A percentile compares a stretch with the other conserved stretches of the same genome.
Conservation (phyloP, 1,140 invertebrate genomes). For the Plodia interpunctella region DNA sequence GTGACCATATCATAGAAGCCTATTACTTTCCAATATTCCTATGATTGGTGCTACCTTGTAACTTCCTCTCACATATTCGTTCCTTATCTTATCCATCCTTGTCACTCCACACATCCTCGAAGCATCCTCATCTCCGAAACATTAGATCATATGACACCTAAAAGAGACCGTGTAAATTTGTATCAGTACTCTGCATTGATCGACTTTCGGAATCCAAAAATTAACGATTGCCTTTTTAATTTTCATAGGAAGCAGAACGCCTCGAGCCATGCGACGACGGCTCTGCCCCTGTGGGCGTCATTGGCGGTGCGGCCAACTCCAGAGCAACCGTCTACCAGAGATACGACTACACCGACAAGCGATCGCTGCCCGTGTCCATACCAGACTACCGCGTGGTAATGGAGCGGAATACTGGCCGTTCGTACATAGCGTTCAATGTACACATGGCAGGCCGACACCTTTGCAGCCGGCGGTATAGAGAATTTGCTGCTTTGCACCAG, state of each 20-base stretch:
- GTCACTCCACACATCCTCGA: no score
- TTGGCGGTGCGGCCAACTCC: constrained; percentile 61
- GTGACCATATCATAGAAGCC: no score
- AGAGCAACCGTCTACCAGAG: constrained; percentile 58
- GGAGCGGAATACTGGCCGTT: constrained; percentile 87
- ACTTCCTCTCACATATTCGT: no score
- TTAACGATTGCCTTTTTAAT: neutral
- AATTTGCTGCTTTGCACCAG: constrained; percentile 94
- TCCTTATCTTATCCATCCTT: no score
- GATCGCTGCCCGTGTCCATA: constrained; percentile 98
- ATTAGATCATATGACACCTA: no score
- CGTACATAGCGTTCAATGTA: constrained; percentile 98
- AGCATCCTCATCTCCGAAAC: no score
- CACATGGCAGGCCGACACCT: constrained; percentile 99
- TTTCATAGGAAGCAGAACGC: constrained; percentile 85
- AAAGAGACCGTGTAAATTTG: no score
- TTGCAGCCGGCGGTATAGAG: constrained; percentile 96
- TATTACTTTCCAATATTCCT: no score
- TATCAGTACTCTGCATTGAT: no score
- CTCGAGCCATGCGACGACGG: constrained; percentile 93
- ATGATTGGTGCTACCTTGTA: no score
- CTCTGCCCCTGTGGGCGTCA: constrained; percentile 91
- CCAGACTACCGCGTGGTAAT: constrained; percentile 82
- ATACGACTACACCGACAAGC: constrained; percentile 96
- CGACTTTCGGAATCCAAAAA: no score